These are phyloP conservation scores for Cololabis saira DNA, from an alignment of 2,113 vertebrate genomes.

Conservation along the genomic window DNA sequence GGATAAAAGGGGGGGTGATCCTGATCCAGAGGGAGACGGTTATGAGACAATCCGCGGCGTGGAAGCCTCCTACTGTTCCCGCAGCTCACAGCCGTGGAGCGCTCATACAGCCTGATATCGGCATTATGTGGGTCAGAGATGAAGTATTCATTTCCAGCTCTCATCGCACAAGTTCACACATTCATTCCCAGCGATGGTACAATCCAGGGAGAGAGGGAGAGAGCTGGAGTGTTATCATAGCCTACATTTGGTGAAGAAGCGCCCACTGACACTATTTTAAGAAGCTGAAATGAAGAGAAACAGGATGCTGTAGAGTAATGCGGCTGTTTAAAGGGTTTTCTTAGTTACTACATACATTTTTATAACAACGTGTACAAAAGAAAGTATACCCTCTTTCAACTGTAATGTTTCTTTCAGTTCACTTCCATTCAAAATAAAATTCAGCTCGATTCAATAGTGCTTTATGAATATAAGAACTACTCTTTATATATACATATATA, in stretches of 20 bases:
- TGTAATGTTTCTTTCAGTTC: too few species aligned
- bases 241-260: constrained; percentile 49
- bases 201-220: constrained; percentile 19
- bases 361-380: neutral
- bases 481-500: too few species aligned
- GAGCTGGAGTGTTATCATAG: constrained; percentile 26
- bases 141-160: constrained; percentile 62
- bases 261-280: constrained; percentile 37
- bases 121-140: constrained; percentile 74
- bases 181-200: constrained; percentile 39
- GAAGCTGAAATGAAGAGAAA: neutral
- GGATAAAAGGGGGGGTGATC: neutral
- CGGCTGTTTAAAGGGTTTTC: neutral
- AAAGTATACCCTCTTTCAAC: too few species aligned
- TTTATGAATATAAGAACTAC: too few species aligned
- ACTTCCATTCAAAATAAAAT: too few species aligned
- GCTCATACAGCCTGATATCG: constrained; percentile 39
- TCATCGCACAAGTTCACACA: constrained; percentile 33
- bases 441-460: too few species aligned
- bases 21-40: constrained; percentile 19
- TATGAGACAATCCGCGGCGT: constrained; percentile 23
- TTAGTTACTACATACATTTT: neutral
- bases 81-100: constrained; percentile 8
- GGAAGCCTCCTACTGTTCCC: constrained; percentile 17
- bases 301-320: neutral